A percentile compares a stretch with the other conserved stretches of the same genome.
Conservation (phyloP, 2,888 invertebrate genomes). For the Drosophila borealis region DNA sequence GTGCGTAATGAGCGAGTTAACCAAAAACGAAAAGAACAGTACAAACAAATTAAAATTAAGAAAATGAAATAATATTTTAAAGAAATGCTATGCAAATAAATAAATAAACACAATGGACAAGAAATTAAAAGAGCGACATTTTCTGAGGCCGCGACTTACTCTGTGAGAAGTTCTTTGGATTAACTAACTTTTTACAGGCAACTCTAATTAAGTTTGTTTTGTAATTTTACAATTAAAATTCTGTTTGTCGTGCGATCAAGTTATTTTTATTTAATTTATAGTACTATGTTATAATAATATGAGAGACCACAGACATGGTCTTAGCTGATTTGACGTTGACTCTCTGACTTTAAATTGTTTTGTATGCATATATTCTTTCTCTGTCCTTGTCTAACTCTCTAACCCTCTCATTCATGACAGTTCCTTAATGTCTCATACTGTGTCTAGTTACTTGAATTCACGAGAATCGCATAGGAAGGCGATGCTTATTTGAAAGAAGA, state of each 20-base stretch:
- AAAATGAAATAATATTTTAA: conserved; percentile 38
- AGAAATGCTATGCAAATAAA: conserved; percentile 23
- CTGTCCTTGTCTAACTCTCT: neutral
- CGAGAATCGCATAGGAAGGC: conserved; percentile 3
- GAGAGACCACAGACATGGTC: no score
- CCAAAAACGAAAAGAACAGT: conserved; percentile 59
- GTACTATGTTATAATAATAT: no score
- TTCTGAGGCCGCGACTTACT: no score
- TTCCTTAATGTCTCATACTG: neutral
- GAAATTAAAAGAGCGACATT: conserved; percentile 3
- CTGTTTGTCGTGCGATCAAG: no score
- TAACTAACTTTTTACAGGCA: neutral
- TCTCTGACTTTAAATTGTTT: no score
- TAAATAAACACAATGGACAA: conserved; percentile 5
- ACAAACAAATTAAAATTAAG: conserved; percentile 52
- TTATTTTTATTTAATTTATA: no score
- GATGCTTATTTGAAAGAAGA: neutral
- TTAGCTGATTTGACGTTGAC: no score
- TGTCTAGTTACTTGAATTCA: neutral
- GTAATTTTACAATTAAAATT: no score
- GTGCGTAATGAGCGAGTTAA: conserved; percentile 62
- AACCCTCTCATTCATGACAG: neutral
- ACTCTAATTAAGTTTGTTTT: no score
- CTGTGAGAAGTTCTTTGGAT: no score
- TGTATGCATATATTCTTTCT: neutral